phyloP scores from a whole-genome alignment of 2,888 invertebrate genomes.

The Mesochorus sp. region DNA sequence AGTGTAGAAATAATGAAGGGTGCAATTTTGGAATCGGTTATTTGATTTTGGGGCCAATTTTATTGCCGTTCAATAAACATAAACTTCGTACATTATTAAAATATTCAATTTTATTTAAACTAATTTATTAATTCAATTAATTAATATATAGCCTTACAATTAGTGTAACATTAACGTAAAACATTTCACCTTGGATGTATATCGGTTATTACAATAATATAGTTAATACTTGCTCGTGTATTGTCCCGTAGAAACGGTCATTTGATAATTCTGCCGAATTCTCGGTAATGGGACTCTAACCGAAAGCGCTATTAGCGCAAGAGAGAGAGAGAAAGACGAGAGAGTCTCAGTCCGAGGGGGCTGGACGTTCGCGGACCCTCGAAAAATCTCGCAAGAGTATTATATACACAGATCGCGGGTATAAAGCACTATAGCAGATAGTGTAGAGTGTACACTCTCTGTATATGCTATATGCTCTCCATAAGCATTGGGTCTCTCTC shows the following conservation, averaged over 20 bases:
- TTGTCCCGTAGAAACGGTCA: conserved; percentile 2
- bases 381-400: conserved; percentile 58
- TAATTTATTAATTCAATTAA: no score
- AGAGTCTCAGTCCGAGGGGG: conserved; percentile 14
- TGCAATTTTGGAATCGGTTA: no score
- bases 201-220: conserved; percentile 8
- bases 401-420: conserved; percentile 27
- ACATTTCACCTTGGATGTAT: not conserved
- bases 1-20: no score
- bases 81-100: no score
- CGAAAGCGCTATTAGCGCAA: conserved; percentile 15
- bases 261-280: conserved; percentile 26
- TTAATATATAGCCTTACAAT: no score
- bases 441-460: conserved; percentile 22
- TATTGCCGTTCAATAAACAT: no score
- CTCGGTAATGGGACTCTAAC: conserved; percentile 11
- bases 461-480: conserved; percentile 21
- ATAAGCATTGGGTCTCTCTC: conserved; percentile 44
- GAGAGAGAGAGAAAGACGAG: conserved; percentile 5
- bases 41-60: no score
- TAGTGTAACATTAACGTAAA: no score
- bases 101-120: no score
- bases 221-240: not conserved
- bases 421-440: conserved; percentile 36
- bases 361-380: conserved; percentile 48